These are phyloP conservation scores for Oxygymnocypris stewartii DNA, from an alignment of 2,113 vertebrate genomes.

Conservation along the genomic window DNA sequence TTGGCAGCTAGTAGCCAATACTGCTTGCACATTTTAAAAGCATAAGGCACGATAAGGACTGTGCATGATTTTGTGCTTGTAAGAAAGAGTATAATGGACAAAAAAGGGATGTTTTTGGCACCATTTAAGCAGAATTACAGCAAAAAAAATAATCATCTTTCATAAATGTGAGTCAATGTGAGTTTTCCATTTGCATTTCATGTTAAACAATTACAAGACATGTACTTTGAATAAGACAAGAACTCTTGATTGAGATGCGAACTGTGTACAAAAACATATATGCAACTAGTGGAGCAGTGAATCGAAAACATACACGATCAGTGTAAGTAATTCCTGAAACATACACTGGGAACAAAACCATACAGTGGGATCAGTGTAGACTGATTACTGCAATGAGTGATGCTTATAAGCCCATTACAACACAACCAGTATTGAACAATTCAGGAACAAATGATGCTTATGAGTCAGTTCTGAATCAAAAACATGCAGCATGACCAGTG, in stretches of 20 bases:
- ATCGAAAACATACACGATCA: not conserved
- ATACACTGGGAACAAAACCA: not conserved
- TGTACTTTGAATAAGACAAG: not conserved
- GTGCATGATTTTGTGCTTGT: not conserved
- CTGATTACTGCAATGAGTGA: not conserved
- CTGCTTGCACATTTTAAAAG: conserved; percentile 7
- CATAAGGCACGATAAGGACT: not conserved
- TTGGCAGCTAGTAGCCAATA: not conserved
- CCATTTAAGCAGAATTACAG: not conserved
- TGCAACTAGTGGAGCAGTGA: not conserved
- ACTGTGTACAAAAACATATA: not conserved
- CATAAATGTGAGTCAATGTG: not conserved
- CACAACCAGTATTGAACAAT: not conserved
- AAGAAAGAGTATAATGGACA: not conserved
- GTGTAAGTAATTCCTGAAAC: not conserved
- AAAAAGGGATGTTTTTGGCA: not conserved
- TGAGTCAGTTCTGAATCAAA: not conserved
- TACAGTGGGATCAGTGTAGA: not conserved
- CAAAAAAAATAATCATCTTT: not conserved
- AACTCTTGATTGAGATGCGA: not conserved
- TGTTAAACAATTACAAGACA: not conserved
- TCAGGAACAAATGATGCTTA: not conserved
- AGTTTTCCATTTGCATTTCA: not conserved
- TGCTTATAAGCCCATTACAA: not conserved
- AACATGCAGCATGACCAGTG: not conserved